Evolutionary conservation across 2,888 invertebrate genomes (phyloP).

Genomic region (Zeuzera pyrina): DNA sequence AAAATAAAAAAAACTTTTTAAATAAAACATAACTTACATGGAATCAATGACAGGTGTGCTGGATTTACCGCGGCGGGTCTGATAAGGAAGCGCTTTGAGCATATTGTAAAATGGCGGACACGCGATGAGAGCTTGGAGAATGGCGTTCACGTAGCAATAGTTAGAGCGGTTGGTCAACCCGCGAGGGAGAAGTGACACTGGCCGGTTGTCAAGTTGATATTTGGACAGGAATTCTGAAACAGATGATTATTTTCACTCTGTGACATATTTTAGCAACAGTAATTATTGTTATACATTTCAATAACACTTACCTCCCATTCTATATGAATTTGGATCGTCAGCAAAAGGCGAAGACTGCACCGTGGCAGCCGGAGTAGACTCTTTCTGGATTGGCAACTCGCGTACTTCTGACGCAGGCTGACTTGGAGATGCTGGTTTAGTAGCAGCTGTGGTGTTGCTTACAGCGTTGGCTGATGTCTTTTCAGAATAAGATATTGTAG

Average conservation of each 20-base stretch:
- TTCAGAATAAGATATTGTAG: slow-evolving; percentile 44
- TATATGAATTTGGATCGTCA: slow-evolving; percentile 78
- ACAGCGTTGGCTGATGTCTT: slow-evolving; percentile 49
- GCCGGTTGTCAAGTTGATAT: slow-evolving; percentile 84
- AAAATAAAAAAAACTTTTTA: no score
- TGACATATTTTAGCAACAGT: no score
- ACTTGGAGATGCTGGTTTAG: slow-evolving; percentile 18
- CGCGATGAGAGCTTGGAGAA: slow-evolving; percentile 92
- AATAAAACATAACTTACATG: slow-evolving; percentile 90
- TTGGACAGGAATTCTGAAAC: slow-evolving; percentile 82
- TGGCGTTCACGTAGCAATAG: slow-evolving; percentile 97
- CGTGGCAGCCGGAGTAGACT: slow-evolving; percentile 44
- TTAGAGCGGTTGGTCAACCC: slow-evolving; percentile 95
- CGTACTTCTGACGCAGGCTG: slow-evolving; percentile 23
- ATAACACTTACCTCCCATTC: slow-evolving; percentile 82
- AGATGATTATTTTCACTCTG: not conserved
- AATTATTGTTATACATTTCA: no score
- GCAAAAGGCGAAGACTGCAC: slow-evolving; percentile 63
- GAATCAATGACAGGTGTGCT: slow-evolving; percentile 92
- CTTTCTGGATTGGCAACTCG: slow-evolving; percentile 32
- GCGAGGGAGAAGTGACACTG: slow-evolving; percentile 87
- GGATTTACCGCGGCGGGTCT: slow-evolving; percentile 73
- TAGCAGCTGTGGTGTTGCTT: slow-evolving; percentile 26
- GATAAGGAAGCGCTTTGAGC: slow-evolving; percentile 82
- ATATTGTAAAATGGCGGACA: slow-evolving; percentile 97